A percentile compares a stretch with the other conserved stretches of the same genome.
Conservation (phyloP, 2,113 vertebrate species). For the Tinamus guttatus region DNA sequence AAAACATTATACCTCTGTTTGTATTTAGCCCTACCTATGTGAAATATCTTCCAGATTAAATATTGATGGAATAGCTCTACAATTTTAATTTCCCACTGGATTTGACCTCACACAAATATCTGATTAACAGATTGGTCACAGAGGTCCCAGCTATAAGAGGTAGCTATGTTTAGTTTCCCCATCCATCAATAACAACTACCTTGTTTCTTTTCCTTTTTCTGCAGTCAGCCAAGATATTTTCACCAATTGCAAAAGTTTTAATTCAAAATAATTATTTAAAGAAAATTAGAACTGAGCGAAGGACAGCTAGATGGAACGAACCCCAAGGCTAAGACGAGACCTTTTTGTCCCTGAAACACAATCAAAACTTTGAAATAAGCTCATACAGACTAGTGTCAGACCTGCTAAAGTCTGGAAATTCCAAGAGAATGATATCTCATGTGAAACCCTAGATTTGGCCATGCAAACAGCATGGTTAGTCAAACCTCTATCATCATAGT, state of each 20-base stretch:
- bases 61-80: background rate
- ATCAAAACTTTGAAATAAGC: background rate
- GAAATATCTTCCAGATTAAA: conserved; percentile 31
- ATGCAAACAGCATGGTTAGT: background rate
- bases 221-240: conserved; percentile 1
- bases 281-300: background rate
- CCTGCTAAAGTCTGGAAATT: background rate
- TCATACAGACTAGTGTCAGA: background rate
- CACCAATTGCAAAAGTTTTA: background rate
- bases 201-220: background rate
- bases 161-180: conserved; percentile 61
- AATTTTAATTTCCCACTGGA: conserved; percentile 41
- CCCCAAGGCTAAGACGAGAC: background rate
- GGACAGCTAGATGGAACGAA: background rate
- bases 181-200: conserved; percentile 42
- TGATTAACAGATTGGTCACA: conserved; percentile 56
- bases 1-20: conserved; percentile 25
- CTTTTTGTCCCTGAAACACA: background rate
- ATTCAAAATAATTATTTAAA: conserved; percentile 8
- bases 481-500: background rate
- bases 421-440: background rate
- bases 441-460: background rate
- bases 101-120: conserved; percentile 27
- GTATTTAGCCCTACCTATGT: conserved; percentile 5
- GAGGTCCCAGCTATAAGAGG: background rate